phyloP scores from a whole-genome alignment of 2,888 invertebrate species.

The Agonum fuliginosum region DNA sequence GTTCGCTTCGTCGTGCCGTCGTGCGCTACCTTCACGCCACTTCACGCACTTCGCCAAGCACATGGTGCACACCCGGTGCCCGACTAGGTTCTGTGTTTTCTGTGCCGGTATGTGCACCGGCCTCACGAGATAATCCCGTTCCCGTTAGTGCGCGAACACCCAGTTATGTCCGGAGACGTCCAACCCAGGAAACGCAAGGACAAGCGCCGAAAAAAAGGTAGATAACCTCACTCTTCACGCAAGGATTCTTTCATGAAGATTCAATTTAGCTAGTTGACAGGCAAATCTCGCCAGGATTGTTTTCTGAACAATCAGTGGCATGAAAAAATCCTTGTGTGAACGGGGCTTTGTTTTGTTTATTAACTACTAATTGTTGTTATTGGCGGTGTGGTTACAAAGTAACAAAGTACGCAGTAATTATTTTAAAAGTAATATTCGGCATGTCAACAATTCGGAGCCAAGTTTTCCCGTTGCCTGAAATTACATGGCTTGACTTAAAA shows the following conservation, averaged over 20 bases:
- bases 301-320: no score
- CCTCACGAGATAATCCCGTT: constrained; percentile 28
- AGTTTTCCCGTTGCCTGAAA: constrained; percentile 43
- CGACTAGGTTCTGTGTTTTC: neutral
- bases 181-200: constrained; percentile 91
- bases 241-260: no score
- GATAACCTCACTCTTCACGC: no score
- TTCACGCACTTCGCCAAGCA: constrained; percentile 10
- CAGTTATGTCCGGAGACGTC: constrained; percentile 89
- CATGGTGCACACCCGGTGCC: constrained; percentile 25
- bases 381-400: neutral
- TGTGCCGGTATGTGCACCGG: neutral
- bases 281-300: no score
- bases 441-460: constrained; percentile 46
- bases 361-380: constrained; percentile 27
- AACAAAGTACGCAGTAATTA: constrained; percentile 30
- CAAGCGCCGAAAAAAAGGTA: constrained; percentile 89
- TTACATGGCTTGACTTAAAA: constrained; percentile 50
- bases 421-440: constrained; percentile 43
- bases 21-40: neutral
- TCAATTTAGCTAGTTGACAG: no score
- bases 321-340: no score
- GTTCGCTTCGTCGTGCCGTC: neutral
- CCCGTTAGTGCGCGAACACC: constrained; percentile 56
- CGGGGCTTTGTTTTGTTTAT: no score